Base-by-base conservation (phyloP, 2,888 invertebrate genomes). In the Pogonocherus hispidulus region DNA sequence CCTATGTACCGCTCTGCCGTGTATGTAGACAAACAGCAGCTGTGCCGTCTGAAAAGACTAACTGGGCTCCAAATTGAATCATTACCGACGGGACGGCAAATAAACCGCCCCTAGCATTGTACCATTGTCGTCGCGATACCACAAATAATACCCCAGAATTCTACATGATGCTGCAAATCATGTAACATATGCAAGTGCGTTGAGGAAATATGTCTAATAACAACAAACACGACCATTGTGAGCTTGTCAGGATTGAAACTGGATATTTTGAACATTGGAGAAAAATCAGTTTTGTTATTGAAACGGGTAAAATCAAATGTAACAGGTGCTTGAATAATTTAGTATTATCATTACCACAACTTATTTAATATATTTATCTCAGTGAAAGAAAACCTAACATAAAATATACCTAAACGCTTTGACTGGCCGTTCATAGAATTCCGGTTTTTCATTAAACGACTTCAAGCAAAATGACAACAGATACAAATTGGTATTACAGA, bases 41-140 rank as follows among this genome's bases (percentile, higher is more conserved):
- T 84, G 84, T 79, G 80, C 74, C 73, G 64, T 74, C 77, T 84
- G 82, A 84, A 85, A 85, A 85, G 84, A 81, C 84, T 81, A 85
- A 84, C 84, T 82, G 84, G 81, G 82, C 82, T 81, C 82, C 81
- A 85, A 85, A 86, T 86, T 86, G 85, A 86, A 86, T 86, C 85
- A 86, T 86, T 86, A 85, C 84, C 81, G 79, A 78, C 80, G 80
- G 82, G 79, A 82, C 78, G 79, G 82, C 85, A 85, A 85, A 85
- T 83, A 85, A 74, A 82, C 83, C 85, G 84, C 85, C 85, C 85
- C 83, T 83, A 65, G 77, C 73, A 82, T 84, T 84, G 73, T 78
- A 67, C 77, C 76, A 79, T 81, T 82, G 81, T 82, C 78, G 75
- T 71, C 78, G 70, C 73, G 71, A 76, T 77, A 79, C 81, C 80